Evolutionary conservation across 2,888 invertebrate genomes (phyloP), one percentile per base, ranked within the genome.

Genomic region (Leucophenga maculata): DNA sequence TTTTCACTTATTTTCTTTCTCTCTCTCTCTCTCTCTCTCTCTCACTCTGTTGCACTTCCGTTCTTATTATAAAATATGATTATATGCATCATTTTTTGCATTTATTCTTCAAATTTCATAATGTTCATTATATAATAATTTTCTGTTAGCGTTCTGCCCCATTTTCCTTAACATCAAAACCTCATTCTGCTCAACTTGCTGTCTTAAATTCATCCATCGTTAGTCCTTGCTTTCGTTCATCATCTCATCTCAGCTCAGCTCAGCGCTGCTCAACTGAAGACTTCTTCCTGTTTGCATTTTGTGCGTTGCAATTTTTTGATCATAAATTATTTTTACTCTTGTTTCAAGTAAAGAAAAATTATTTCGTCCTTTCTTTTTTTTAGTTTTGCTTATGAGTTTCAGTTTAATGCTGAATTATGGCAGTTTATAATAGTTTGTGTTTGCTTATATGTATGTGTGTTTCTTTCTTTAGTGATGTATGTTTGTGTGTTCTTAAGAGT

Each of bases 381-480:
- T 54, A 48, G 70, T 65, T 69, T 31, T 66, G 65, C 65, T 32
- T 68, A 70, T 75, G 69, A 73, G 69, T 67, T 62, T 74, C 75
- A 79, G 75, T 39, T 80, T 80, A 80, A 83, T 83, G 78, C 78
- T 80, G 83, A 80, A 75, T 83, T 81, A 80, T 80, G 80, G 82
- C 75, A 80, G 77, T 81, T 80, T 81, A 82, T 16, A 16, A 82
- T 81, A 80, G 80, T 80, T 80, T 79, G 75, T 65, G 50, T 67
- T 31, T 22, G 26, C 26, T 22, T 26, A 13, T 26, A 55, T 39
- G 39, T 39, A 39, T 39, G 11, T 39, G 11, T 39, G n/a, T n/a
- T n/a, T n/a, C n/a, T 11, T 9, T 11, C 1, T 39, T 6, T 39
- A 39, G 11, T 39, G 11, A 8, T 39, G 39, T 39, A 1, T 39